Percentiles rank a stretch among this genome's conserved stretches.
These are phyloP conservation scores for Pelvicachromis taeniatus DNA, from an alignment of 2,113 vertebrate species.

Conservation along the genomic window DNA sequence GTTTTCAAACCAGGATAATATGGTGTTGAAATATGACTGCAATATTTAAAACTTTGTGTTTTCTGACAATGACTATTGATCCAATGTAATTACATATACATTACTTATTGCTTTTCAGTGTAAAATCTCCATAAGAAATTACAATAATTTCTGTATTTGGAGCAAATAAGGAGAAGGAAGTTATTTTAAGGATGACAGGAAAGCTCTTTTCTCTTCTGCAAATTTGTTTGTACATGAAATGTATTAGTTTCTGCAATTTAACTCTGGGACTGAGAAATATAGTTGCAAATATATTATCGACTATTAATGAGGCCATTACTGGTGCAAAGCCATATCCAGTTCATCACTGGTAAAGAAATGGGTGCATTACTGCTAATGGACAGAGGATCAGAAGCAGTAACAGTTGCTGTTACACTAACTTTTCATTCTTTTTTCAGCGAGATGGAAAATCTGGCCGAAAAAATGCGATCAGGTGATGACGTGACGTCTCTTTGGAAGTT, in stretches of 20 bases:
- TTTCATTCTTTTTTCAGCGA: neutral
- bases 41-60: accelerated
- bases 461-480: neutral
- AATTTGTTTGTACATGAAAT: neutral
- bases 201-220: neutral
- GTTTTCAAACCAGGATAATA: neutral
- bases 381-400: neutral
- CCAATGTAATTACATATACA: neutral
- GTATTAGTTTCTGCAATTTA: neutral
- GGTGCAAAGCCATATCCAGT: neutral
- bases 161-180: neutral
- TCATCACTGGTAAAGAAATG: neutral
- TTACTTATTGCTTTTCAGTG: neutral
- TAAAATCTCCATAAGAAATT: neutral
- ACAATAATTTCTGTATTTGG: neutral
- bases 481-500: neutral
- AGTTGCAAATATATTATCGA: neutral
- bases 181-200: neutral
- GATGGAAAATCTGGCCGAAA: neutral
- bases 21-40: neutral
- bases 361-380: neutral
- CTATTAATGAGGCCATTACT: neutral
- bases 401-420: neutral
- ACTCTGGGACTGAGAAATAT: neutral
- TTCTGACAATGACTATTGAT: neutral